A percentile compares a stretch with the other conserved stretches of the same genome.
Conservation (phyloP, 2,113 vertebrate species). For the Neolamprologus falcicula region DNA sequence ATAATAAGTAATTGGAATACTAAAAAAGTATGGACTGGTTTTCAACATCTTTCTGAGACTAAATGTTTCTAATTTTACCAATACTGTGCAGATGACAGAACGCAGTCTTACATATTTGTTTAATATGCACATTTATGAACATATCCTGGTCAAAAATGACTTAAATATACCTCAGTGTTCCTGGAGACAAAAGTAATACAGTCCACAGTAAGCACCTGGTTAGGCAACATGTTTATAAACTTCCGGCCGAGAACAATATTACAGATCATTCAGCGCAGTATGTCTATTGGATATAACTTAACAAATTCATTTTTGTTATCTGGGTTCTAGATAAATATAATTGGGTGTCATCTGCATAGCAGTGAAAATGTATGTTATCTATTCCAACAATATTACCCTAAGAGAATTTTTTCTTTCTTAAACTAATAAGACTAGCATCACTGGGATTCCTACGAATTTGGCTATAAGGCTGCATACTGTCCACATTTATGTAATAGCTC, state of each 20-base stretch:
- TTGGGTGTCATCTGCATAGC: neutral
- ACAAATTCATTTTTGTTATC: neutral
- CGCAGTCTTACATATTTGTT: accelerated
- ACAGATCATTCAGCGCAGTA: accelerated
- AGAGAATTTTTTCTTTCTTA: neutral
- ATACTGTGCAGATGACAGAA: neutral
- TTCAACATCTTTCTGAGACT: neutral
- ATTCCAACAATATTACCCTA: neutral
- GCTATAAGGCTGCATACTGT: neutral
- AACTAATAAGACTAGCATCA: neutral
- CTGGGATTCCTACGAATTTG: neutral
- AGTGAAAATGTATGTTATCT: neutral
- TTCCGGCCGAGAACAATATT: neutral
- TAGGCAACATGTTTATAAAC: neutral
- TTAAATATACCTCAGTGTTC: neutral
- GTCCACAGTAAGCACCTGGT: neutral
- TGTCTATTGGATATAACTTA: neutral
- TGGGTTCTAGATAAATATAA: neutral
- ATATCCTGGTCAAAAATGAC: neutral
- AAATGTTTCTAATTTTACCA: neutral
- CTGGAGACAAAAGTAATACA: neutral
- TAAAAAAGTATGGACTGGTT: neutral
- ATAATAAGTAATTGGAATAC: neutral
- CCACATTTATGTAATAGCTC: neutral
- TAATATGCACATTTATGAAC: neutral